These are phyloP conservation scores for Physeter macrocephalus DNA, from an alignment of 2,113 vertebrate species.

Conservation along the genomic window DNA sequence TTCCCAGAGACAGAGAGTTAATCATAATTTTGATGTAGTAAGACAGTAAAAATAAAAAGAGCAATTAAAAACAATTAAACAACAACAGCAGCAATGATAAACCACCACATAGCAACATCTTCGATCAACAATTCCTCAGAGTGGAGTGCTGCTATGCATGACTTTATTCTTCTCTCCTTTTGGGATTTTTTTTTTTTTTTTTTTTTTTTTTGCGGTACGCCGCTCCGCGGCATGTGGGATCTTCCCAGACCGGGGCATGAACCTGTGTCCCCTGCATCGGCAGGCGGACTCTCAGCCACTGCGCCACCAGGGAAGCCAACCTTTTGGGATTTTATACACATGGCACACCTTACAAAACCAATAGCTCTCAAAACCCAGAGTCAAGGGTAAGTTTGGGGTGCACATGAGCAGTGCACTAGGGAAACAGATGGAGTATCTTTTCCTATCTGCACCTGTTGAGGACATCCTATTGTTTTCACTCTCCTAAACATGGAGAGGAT, in stretches of 20 bases:
- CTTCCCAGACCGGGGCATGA: no score
- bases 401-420: accelerated
- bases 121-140: neutral
- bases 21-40: neutral
- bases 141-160: no score
- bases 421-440: neutral
- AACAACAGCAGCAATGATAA: neutral
- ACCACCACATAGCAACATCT: neutral
- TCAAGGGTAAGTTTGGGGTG: neutral
- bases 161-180: neutral
- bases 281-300: no score
- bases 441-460: neutral
- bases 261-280: no score
- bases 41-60: neutral
- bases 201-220: no score
- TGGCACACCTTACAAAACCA: neutral
- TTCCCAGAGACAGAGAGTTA: neutral
- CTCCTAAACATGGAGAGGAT: neutral
- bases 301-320: no score
- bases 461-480: no score
- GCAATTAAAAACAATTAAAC: neutral
- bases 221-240: no score
- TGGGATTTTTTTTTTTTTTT: no score
- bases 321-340: neutral
- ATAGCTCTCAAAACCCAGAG: neutral